Conservation (phyloP, 2,113 vertebrate species). For the Sylvilagus bachmani region DNA sequence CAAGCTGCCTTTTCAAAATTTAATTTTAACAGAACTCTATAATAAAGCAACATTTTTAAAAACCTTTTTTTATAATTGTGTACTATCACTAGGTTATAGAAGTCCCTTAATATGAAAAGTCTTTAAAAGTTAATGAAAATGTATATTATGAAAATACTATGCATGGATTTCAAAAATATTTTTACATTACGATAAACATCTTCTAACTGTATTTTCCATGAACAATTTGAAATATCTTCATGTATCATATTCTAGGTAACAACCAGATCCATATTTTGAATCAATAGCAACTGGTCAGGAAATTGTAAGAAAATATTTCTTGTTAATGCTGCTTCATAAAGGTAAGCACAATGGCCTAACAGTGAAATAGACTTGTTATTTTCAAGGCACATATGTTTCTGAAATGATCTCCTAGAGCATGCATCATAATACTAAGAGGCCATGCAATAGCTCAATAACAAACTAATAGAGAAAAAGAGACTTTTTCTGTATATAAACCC, state of each 20-base stretch:
- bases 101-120: background rate
- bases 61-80: background rate
- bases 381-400: background rate
- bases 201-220: too few species aligned
- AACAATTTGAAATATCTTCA: too few species aligned
- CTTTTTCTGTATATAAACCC: background rate
- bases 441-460: background rate
- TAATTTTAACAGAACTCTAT: constrained; percentile 29
- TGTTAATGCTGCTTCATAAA: background rate
- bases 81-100: background rate
- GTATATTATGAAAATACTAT: too few species aligned
- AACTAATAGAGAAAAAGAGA: background rate
- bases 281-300: constrained; percentile 1
- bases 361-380: constrained; percentile 14
- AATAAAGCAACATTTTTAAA: background rate
- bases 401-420: background rate
- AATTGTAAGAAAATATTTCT: background rate
- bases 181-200: too few species aligned
- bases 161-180: too few species aligned
- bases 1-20: background rate
- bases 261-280: background rate
- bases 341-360: background rate
- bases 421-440: background rate
- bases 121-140: too few species aligned
- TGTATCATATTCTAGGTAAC: constrained; percentile 19